phyloP scores from a whole-genome alignment of 2,888 invertebrate genomes.

The Drosophila ezoana region DNA sequence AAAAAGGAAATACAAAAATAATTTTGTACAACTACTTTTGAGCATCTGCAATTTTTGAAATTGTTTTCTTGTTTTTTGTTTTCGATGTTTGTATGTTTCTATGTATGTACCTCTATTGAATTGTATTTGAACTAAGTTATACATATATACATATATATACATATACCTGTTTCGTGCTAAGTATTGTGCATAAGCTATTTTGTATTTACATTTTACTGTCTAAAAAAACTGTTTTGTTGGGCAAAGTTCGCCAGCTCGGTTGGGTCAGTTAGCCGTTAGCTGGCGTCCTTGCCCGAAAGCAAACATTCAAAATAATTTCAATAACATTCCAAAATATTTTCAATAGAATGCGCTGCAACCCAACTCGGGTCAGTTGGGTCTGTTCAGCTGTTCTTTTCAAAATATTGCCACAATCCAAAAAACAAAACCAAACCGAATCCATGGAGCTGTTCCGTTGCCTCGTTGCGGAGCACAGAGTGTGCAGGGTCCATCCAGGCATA shows the following conservation, averaged over 20 bases:
- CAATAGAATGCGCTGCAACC: constrained; percentile 58
- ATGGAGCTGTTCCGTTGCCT: constrained; percentile 30
- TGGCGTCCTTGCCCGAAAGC: constrained; percentile 21
- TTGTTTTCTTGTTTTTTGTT: constrained; percentile 53
- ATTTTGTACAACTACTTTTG: constrained; percentile 53
- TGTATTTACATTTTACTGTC: constrained; percentile 31
- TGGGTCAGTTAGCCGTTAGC: constrained; percentile 64
- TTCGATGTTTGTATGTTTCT: constrained; percentile 37
- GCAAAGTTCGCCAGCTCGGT: constrained; percentile 39
- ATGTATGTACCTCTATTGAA: constrained; percentile 70
- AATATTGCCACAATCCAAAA: constrained; percentile 53
- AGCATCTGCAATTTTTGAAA: constrained; percentile 68
- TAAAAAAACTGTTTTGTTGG: not conserved
- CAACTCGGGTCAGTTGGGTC: constrained; percentile 66
- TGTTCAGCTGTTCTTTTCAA: constrained; percentile 62
- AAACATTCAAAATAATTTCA: constrained; percentile 4
- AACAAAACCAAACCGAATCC: constrained; percentile 7
- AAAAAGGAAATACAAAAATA: constrained; percentile 7
- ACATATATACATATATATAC: constrained; percentile 16
- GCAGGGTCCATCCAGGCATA: constrained; percentile 17
- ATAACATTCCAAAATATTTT: constrained; percentile 60
- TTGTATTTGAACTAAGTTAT: constrained; percentile 69
- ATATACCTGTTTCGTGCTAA: constrained; percentile 31
- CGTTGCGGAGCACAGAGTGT: constrained; percentile 38
- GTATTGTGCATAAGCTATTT: constrained; percentile 32